A percentile compares a stretch with the other conserved stretches of the same genome.
Evolutionary conservation across 2,888 invertebrate genomes (phyloP).

Genomic region (Lomographa bimaculata): DNA sequence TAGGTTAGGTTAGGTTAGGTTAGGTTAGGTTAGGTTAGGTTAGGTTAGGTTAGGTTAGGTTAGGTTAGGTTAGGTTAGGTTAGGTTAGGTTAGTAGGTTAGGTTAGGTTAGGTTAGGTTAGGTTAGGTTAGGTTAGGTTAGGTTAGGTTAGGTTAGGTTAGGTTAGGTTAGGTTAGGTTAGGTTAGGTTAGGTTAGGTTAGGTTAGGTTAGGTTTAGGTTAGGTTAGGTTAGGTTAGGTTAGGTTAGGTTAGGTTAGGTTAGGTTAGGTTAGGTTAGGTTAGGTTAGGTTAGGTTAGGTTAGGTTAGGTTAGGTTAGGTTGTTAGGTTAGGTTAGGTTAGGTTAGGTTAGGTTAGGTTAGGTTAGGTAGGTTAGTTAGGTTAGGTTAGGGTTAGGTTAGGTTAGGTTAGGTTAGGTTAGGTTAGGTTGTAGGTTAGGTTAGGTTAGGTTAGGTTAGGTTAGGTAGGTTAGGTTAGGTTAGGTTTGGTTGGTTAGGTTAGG

Average conservation of each 20-base stretch:
- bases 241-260: constrained; percentile 25
- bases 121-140: constrained; percentile 26
- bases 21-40: constrained; percentile 23
- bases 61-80: constrained; percentile 24
- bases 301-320: constrained; percentile 26
- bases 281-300: constrained; percentile 26
- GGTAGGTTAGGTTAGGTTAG: too few relatives aligned
- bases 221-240: constrained; percentile 24
- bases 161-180: constrained; percentile 24
- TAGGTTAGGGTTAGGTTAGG: too few relatives aligned
- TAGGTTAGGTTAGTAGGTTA: constrained; percentile 25
- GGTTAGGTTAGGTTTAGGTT: too few relatives aligned
- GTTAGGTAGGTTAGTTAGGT: too few relatives aligned
- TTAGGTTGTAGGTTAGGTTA: constrained; percentile 26
- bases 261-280: constrained; percentile 26
- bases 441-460: constrained; percentile 31
- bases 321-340: too few relatives aligned
- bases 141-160: constrained; percentile 24
- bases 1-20: constrained; percentile 23
- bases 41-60: constrained; percentile 23
- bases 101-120: constrained; percentile 26
- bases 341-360: constrained; percentile 26
- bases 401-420: constrained; percentile 19
- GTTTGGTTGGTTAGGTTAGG: too few relatives aligned
- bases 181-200: constrained; percentile 23